Evolutionary conservation across 2,797 vertebrate species (phyloP), one percentile per base, ranked within the genome.

Genomic region (Graptemys geographica): DNA sequence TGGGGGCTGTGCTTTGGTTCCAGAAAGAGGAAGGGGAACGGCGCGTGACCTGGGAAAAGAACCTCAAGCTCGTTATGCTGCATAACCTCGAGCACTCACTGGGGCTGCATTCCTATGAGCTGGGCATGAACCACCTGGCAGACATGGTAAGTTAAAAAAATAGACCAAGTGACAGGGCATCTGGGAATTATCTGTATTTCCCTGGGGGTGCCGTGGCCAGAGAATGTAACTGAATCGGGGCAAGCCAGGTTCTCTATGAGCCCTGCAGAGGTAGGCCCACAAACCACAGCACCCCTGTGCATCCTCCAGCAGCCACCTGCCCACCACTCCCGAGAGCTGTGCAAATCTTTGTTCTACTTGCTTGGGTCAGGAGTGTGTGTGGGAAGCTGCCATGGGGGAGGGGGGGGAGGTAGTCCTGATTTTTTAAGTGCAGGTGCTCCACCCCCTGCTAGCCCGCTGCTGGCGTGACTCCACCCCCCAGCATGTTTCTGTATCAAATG

Each of bases 61-160:
- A 99, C 97, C 93, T 99, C 84, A 92, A 96, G 83, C 94, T 98
- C 28, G 99, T 99, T 88, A 98, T n/a, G 0, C 87, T 98, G 21
- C 99, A 99, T 92, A 99, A 99, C 94, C 98, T 99, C 95, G 99
- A 99, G 96, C 97, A 98, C 23, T 99, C 99, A 0, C 97, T 99
- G 99, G 99, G 99, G 23, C 96, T 99, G 19, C 99, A 98, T 87
- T 98, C 98, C 31, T 99, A 99, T 82, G 96, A 98, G 1, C 97
- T 99, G 81, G 96, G 97, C 81, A 99, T 99, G 99, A 99, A 99
- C 98, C 98, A 99, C 97, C 96, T 99, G 94, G 99, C 98, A 93
- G 99, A 99, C 97, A 90, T 99, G 99, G 99, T 99, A 96, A 95
- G 98, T 52, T 52, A 52, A 91, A 47, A 44, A n/a, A 65, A 8